Conservation (phyloP, 2,888 invertebrate species). For the Hoplodrina blanda region DNA sequence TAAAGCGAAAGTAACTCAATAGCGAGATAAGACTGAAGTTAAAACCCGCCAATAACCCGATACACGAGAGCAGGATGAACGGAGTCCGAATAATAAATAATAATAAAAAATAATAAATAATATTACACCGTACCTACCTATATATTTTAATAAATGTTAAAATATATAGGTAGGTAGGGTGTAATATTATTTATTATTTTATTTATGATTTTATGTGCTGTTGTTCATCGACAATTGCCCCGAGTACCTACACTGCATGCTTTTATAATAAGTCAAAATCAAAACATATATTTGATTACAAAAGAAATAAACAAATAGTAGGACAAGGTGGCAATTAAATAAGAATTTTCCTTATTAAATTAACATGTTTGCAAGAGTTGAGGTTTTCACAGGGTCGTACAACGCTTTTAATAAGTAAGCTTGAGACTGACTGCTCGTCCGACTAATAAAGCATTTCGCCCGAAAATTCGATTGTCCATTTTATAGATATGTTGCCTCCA, state of each 20-base stretch:
- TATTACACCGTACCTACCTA: too few species aligned
- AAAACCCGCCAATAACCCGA: constrained; percentile 32
- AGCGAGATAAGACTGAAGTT: constrained; percentile 45
- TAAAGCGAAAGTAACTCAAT: constrained; percentile 44
- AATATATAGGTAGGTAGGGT: not conserved
- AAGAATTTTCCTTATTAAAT: too few species aligned
- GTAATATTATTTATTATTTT: too few species aligned
- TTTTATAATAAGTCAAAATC: constrained; percentile 10
- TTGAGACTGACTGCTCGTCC: not conserved
- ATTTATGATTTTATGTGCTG: too few species aligned
- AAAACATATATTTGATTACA: not conserved
- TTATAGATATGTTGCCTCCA: not conserved
- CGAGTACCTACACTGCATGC: not conserved
- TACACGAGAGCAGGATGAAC: constrained; percentile 24
- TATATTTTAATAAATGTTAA: too few species aligned
- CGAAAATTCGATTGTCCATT: constrained; percentile 4
- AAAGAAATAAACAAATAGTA: not conserved
- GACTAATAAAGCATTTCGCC: not conserved
- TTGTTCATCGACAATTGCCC: constrained; percentile 19
- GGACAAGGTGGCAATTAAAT: too few species aligned
- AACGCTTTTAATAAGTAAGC: not conserved
- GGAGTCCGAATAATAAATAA: too few species aligned
- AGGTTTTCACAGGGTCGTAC: not conserved
- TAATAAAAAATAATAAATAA: too few species aligned
- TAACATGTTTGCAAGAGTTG: not conserved